Conservation (phyloP, 2,113 vertebrate species). For the Hippocampus comes region DNA sequence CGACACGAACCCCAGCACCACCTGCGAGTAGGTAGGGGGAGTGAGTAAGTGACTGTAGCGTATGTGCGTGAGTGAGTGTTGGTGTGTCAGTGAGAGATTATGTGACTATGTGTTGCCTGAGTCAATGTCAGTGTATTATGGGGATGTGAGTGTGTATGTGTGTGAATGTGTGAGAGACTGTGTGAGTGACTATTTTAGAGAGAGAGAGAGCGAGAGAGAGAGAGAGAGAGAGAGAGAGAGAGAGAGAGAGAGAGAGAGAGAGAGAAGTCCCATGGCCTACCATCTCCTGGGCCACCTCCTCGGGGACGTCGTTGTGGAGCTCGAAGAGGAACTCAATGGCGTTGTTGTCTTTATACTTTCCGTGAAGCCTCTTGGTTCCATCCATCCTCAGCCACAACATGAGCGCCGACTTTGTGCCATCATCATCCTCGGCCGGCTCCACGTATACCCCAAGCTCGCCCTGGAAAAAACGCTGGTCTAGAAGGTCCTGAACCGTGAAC, state of each 20-base stretch:
- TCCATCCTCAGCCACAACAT: slow-evolving; percentile 95
- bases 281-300: slow-evolving; percentile 97
- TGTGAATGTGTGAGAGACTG: neutral
- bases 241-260: too few relatives aligned
- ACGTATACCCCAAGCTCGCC: slow-evolving; percentile 87
- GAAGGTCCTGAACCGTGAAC: slow-evolving; percentile 91
- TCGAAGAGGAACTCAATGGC: slow-evolving; percentile 96
- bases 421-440: slow-evolving; percentile 89
- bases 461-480: slow-evolving; percentile 91
- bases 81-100: neutral
- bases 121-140: neutral
- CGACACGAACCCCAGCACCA: slow-evolving; percentile 85
- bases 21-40: slow-evolving; percentile 63
- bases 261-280: slow-evolving; percentile 49
- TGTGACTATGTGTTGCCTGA: too few relatives aligned
- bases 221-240: too few relatives aligned
- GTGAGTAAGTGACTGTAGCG: neutral
- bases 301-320: slow-evolving; percentile 87
- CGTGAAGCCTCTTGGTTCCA: slow-evolving; percentile 81
- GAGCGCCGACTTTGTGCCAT: slow-evolving; percentile 69
- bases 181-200: neutral
- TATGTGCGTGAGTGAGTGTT: neutral
- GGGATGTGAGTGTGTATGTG: neutral
- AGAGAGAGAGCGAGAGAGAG: too few relatives aligned
- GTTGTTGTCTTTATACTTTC: slow-evolving; percentile 92